These are phyloP conservation scores for Drosophila anomalata DNA, from an alignment of 2,888 invertebrate species.

Conservation along the genomic window DNA sequence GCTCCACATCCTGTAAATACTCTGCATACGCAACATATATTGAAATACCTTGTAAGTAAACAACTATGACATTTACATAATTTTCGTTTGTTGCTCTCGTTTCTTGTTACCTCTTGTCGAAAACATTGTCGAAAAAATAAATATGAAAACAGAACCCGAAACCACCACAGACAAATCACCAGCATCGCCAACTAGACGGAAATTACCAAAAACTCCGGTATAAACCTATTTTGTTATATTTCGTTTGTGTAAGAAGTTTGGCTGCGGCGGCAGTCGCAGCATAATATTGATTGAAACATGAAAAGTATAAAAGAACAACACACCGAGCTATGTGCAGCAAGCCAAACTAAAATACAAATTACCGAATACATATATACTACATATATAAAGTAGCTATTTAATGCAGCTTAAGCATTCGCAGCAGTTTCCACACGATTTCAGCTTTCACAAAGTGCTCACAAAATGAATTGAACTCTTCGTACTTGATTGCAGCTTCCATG, in stretches of 20 bases:
- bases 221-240: conserved; percentile 86
- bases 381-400: conserved; percentile 61
- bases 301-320: conserved; percentile 6
- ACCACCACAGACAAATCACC: conserved; percentile 91
- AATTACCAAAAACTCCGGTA: conserved; percentile 98
- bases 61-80: conserved; percentile 58
- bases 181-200: conserved; percentile 95
- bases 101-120: conserved; percentile 67
- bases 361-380: conserved; percentile 28
- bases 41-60: conserved; percentile 25
- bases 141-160: conserved; percentile 88
- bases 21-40: neutral
- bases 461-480: conserved; percentile 51
- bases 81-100: conserved; percentile 73
- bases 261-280: conserved; percentile 39
- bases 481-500: conserved; percentile 64
- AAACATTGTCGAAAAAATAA: conserved; percentile 33
- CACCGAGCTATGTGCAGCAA: conserved; percentile 37
- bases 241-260: conserved; percentile 57
- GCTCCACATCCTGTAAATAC: conserved; percentile 3
- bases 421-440: conserved; percentile 63
- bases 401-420: conserved; percentile 74
- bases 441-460: conserved; percentile 64
- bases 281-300: conserved; percentile 23
- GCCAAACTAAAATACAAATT: conserved; percentile 33